A percentile compares a stretch with the other conserved stretches of the same genome.
phyloP scores from a whole-genome alignment of 2,888 invertebrate genomes.

The Acleris emargana region DNA sequence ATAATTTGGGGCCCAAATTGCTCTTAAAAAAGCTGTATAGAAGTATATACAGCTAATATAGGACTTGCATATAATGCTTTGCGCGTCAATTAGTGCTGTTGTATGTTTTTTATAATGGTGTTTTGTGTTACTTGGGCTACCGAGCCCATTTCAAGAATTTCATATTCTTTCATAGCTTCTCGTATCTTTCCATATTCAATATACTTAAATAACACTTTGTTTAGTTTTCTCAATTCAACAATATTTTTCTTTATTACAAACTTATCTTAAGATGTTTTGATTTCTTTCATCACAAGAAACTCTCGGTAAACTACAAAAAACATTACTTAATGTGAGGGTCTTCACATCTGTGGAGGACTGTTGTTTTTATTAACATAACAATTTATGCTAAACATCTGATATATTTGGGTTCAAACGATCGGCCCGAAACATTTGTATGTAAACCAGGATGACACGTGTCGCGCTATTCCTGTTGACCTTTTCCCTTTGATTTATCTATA shows the following conservation, averaged over 20 bases:
- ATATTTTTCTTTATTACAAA: no score
- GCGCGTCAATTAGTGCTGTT: no score
- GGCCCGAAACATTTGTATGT: slow-evolving; percentile 64
- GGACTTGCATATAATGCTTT: no score
- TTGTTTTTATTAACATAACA: slow-evolving; percentile 61
- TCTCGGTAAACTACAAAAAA: slow-evolving; percentile 18
- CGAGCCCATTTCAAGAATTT: not conserved
- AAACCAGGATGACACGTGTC: slow-evolving; percentile 63
- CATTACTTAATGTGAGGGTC: slow-evolving; percentile 38
- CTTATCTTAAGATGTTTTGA: not conserved
- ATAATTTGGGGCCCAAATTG: no score
- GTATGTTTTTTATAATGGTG: no score
- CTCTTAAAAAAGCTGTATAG: no score
- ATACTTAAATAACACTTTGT: no score
- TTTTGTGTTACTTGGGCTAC: no score
- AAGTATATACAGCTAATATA: no score
- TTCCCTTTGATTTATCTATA: slow-evolving; percentile 47
- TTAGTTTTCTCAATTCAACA: no score
- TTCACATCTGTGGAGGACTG: slow-evolving; percentile 47
- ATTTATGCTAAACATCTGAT: slow-evolving; percentile 71
- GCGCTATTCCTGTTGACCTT: slow-evolving; percentile 51
- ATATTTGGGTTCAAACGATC: slow-evolving; percentile 64
- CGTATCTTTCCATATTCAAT: no score
- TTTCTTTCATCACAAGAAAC: slow-evolving; percentile 1
- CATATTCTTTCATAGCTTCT: not conserved